Evolutionary conservation across 2,888 invertebrate genomes (phyloP), one percentile per base, ranked within the genome.

Genomic region (Ornithoptera alexandrae): DNA sequence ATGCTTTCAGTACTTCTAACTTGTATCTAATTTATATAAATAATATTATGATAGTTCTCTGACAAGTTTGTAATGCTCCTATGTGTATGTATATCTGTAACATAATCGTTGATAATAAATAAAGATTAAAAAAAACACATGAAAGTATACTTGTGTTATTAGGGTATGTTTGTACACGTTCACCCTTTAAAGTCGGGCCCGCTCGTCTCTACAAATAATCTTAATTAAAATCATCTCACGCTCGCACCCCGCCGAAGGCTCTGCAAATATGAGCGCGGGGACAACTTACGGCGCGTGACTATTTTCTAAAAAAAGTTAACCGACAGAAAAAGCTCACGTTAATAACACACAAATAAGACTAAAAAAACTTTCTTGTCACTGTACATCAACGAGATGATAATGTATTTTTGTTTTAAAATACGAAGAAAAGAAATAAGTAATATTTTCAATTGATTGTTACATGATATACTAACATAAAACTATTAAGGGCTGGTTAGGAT

Each of bases 171-270:
- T 85, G 87, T 89, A 88, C 86, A 87, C 88, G 84, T 88, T 81
- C 76, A 73, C 75, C 79, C 83, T 78, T 76, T 77, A 74, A 79
- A 79, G 81, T 79, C 79, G 76, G 18, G 75, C 78, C 77, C 79
- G 82, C 85, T 82, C 84, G 82, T 85, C 83, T 83, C 84, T 78
- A 83, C 85, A 87, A 89, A 89, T 87, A 88, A 86, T 86, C 84
- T 90, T 90, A 90, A 90, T 90, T 90, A 90, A 90, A 90, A 90
- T 89, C 88, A 87, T 86, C 88, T 81, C 87, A 85, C 85, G 68
- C 42, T 56, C 69, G 7, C 15, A 81, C 81, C 77, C 77, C 84
- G 82, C 80, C 72, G 72, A 82, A 83, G 84, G 78, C 79, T 84
- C 82, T 77, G 76, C 81, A 79, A 79, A 69, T 74, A 80, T 77